phyloP scores from a whole-genome alignment of 2,113 vertebrate species.

The Bettongia penicillata region DNA sequence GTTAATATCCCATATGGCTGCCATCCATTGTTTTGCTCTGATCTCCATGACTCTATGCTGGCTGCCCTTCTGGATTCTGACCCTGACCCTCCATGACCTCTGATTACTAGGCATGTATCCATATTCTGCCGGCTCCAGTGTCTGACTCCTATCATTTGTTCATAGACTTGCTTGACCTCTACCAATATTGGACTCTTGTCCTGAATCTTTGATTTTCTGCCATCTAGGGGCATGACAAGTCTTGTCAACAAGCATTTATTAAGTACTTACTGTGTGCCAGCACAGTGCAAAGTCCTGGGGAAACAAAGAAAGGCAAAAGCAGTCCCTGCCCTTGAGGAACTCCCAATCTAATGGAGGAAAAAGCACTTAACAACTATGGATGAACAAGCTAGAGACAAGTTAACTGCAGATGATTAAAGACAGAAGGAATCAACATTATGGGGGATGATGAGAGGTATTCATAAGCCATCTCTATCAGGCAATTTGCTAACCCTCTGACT shows the following conservation, averaged over 20 bases:
- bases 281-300: neutral
- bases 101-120: neutral
- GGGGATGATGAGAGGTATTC: neutral
- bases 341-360: neutral
- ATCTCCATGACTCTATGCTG: neutral
- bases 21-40: neutral
- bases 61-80: neutral
- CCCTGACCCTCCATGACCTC: neutral
- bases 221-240: neutral
- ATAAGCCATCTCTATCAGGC: neutral
- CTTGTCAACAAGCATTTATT: neutral
- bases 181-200: neutral
- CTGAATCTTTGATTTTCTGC: neutral
- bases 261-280: neutral
- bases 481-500: neutral
- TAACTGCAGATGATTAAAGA: neutral
- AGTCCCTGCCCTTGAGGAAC: neutral
- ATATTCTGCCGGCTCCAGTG: neutral
- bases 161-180: neutral
- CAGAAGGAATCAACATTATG: neutral
- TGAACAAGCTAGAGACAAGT: neutral
- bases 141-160: neutral
- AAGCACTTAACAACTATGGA: neutral
- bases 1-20: neutral
- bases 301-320: neutral